Percentiles rank a stretch among this genome's conserved stretches.
Evolutionary conservation across 53 echinoderm and acorn worm genomes (phyloP).

Genomic region (Patiria pectinifera): DNA sequence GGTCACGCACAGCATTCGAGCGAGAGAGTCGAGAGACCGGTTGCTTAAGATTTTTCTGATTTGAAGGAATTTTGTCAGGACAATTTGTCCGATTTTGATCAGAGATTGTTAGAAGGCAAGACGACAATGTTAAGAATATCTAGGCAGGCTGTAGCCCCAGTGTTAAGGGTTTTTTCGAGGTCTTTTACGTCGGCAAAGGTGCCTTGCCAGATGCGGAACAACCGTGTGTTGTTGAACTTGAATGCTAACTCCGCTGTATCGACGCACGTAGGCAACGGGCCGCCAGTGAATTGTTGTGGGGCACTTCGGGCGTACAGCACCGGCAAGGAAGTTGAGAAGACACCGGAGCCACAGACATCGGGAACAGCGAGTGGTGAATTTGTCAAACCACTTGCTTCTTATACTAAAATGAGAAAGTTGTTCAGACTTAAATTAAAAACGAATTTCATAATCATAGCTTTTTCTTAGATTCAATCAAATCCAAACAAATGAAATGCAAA

Average conservation of each 20-base stretch:
- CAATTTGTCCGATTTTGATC: not conserved
- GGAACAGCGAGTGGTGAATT: slow-evolving; percentile 29
- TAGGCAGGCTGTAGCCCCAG: not conserved
- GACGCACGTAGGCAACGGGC: not conserved
- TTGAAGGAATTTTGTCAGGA: not conserved
- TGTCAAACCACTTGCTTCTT: not conserved
- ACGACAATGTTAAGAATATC: slow-evolving; percentile 20
- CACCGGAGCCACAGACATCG: not conserved
- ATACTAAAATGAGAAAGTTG: no score
- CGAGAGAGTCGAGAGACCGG: no score
- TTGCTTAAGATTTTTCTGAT: not conserved
- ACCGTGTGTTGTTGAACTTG: not conserved
- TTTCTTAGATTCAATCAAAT: no score
- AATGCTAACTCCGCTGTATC: not conserved
- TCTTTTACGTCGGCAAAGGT: slow-evolving; percentile 26
- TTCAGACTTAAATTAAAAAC: no score
- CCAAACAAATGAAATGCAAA: no score
- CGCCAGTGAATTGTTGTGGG: not conserved
- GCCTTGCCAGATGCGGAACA: not conserved
- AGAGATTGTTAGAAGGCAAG: not conserved
- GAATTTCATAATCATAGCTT: no score
- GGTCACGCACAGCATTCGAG: slow-evolving; percentile 11
- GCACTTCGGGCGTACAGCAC: slow-evolving; percentile 25
- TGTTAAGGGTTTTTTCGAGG: not conserved
- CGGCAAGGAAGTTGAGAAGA: slow-evolving; percentile 11